Evolutionary conservation across 2,888 invertebrate species (phyloP).

Genomic region (Phanerotoma sp.): DNA sequence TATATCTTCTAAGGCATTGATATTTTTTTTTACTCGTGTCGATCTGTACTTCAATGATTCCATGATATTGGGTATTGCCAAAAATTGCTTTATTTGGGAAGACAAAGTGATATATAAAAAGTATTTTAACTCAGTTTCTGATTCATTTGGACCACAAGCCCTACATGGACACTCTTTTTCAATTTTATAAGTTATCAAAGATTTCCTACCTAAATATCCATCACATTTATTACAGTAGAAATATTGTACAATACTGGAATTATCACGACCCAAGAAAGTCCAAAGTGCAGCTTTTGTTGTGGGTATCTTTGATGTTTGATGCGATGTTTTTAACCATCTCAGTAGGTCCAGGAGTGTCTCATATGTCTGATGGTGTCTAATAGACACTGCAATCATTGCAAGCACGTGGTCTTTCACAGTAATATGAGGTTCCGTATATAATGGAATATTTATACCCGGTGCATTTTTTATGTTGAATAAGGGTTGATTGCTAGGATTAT

Average conservation of each 20-base stretch:
- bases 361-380: background rate
- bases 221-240: background rate
- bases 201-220: background rate
- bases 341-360: background rate
- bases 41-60: background rate
- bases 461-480: too few species aligned
- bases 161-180: background rate
- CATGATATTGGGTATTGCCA: background rate
- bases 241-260: background rate
- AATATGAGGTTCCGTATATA: too few species aligned
- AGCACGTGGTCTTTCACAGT: background rate
- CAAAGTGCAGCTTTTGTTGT: background rate
- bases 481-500: too few species aligned
- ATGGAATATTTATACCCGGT: too few species aligned
- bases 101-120: background rate
- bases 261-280: background rate
- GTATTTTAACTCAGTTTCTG: background rate
- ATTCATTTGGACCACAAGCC: background rate
- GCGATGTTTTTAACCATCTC: background rate
- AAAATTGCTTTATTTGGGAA: background rate
- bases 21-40: background rate
- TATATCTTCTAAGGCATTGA: conserved; percentile 6
- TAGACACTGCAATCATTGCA: background rate
- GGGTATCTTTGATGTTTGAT: background rate
- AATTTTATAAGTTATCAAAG: background rate